These are phyloP conservation scores for Conops quadrifasciatus DNA, from an alignment of 2,888 invertebrate species.

Conservation along the genomic window DNA sequence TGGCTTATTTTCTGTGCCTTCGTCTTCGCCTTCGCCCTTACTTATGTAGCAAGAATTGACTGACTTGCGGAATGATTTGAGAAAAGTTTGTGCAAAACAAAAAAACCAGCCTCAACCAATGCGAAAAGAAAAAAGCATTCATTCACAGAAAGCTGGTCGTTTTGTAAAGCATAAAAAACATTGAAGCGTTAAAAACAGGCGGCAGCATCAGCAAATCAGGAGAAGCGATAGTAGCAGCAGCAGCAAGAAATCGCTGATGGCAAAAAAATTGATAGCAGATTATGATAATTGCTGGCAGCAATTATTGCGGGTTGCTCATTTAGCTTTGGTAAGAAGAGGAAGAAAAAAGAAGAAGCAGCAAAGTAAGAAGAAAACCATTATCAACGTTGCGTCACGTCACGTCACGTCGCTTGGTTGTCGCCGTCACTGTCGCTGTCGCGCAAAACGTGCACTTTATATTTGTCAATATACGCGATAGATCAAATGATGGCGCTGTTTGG, in stretches of 20 bases:
- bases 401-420: neutral
- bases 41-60: neutral
- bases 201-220: slow-evolving; percentile 3
- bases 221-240: neutral
- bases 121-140: slow-evolving; percentile 7
- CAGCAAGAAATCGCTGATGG: slow-evolving; percentile 18
- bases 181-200: slow-evolving; percentile 30
- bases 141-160: too few relatives aligned
- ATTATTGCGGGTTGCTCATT: slow-evolving; percentile 39
- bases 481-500: too few relatives aligned
- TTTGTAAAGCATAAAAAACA: slow-evolving; percentile 40
- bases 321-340: neutral
- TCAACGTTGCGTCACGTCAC: slow-evolving; percentile 4
- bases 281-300: slow-evolving; percentile 43
- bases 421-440: slow-evolving; percentile 10
- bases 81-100: slow-evolving; percentile 14
- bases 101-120: slow-evolving; percentile 3
- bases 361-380: too few relatives aligned
- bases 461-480: neutral
- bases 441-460: slow-evolving; percentile 4
- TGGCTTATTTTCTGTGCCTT: too few relatives aligned
- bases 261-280: slow-evolving; percentile 41
- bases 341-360: neutral
- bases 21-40: neutral
- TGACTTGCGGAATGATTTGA: neutral